Evolutionary conservation across 2,888 invertebrate species (phyloP), one percentile per base, ranked within the genome.

Genomic region (Schizaphis graminum): DNA sequence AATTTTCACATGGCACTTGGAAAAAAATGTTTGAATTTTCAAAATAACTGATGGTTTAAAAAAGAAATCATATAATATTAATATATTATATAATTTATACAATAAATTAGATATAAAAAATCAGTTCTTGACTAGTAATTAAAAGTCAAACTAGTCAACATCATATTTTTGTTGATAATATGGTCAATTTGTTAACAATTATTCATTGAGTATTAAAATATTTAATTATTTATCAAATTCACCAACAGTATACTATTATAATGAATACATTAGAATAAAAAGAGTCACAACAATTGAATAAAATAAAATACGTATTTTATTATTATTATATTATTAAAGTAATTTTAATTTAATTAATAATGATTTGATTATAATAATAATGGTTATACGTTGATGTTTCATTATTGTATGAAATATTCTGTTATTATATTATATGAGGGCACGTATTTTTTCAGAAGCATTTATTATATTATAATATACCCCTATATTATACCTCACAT

Each of bases 81-180:
- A 26, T 41, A 89, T 11, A 35, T 89, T 41, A 26, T 41, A 89
- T 11, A 35, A 41, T 41, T 35, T 89, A 21, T 77, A 5, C 8
- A 35, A 41, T 77, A 35, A 77, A 77, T 89, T 57, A 53, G 1
- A 21, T 21, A 3, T 53, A 41, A 26, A 41, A 89, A 89, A 89
- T 89, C 28, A 89, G 57, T 89, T 57, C 41, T n/a, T 47, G 57
- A n/a, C 61, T n/a, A 47, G 47, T 90, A 47, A 44, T 16, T 21
- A 90, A 47, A 44, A 90, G 11, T n/a, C 44, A 90, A 47, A 67
- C 67, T n/a, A 90, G 11, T n/a, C 44, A 90, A 47, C 47, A 90
- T n/a, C n/a, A 90, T 47, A 47, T 67, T 61, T 47, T 28, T 90
- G 8, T 24, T n/a, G n/a, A 61, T n/a, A 67, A n/a, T 53, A 53